Evolutionary conservation across 2,888 invertebrate genomes (phyloP).

Genomic region (Pilophorus perplexus): DNA sequence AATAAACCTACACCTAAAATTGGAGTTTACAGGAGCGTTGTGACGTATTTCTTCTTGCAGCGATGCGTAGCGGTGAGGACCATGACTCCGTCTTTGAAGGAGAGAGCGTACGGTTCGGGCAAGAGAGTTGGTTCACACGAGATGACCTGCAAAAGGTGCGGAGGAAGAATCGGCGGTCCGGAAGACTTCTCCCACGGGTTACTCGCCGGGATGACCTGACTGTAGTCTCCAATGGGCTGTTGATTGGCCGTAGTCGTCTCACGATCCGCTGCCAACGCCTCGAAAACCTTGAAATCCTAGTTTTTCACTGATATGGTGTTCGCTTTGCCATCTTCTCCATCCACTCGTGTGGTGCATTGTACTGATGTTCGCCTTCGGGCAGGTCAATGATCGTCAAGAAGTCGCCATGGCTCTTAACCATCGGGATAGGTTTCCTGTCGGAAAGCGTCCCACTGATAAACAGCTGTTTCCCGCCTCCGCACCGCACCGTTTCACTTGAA

Average conservation of each 20-base stretch:
- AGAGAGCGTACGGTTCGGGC: constrained; percentile 99
- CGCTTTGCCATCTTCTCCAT: constrained; percentile 87
- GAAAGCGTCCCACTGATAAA: constrained; percentile 89
- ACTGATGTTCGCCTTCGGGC: constrained; percentile 94
- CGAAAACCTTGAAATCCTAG: constrained; percentile 96
- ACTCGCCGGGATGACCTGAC: constrained; percentile 80
- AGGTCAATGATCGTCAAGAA: constrained; percentile 97
- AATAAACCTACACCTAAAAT: no score
- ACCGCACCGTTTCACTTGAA: constrained; percentile 99
- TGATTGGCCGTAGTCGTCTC: constrained; percentile 65
- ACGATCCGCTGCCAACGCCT: constrained; percentile 93
- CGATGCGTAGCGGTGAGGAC: constrained; percentile 97
- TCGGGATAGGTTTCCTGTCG: constrained; percentile 92
- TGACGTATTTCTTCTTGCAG: constrained; percentile 57
- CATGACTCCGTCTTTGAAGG: constrained; percentile 99
- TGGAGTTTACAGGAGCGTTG: background rate
- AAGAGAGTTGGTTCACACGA: constrained; percentile 92
- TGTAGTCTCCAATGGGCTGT: constrained; percentile 53
- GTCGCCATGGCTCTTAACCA: constrained; percentile 93
- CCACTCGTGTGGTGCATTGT: constrained; percentile 83
- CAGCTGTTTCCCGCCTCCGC: constrained; percentile 84
- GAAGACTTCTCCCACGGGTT: constrained; percentile 91
- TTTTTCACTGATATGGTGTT: constrained; percentile 88
- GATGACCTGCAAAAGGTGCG: constrained; percentile 70
- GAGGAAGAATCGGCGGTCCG: constrained; percentile 95